Percentiles rank a stretch among this genome's conserved stretches.
These are phyloP conservation scores for Leptopilina syphax DNA, from an alignment of 2,888 invertebrate species.

Conservation along the genomic window DNA sequence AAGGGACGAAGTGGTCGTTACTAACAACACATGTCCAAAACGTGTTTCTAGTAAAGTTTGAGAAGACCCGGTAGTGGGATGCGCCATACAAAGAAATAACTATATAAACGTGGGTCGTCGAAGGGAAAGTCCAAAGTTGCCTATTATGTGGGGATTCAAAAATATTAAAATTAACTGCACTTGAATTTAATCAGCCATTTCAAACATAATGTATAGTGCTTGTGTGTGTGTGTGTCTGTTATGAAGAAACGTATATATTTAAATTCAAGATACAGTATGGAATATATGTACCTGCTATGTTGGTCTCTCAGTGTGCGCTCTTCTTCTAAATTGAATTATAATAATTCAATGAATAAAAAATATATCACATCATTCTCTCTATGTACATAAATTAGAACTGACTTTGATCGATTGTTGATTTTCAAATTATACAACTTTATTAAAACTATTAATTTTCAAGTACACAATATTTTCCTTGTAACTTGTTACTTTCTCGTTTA, in stretches of 20 bases:
- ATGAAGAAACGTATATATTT: not conserved
- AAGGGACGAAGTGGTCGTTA: conserved; percentile 58
- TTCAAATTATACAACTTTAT: conserved; percentile 2
- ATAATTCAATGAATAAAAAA: not conserved
- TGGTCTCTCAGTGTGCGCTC: not conserved
- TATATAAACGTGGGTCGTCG: conserved; percentile 14
- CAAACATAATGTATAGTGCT: too few relatives aligned
- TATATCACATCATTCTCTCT: conserved; percentile 4
- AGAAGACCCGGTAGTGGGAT: conserved; percentile 48
- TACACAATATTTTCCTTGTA: not conserved
- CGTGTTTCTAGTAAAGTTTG: conserved; percentile 56
- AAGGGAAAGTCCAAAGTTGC: conserved; percentile 45
- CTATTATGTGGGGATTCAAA: conserved; percentile 27
- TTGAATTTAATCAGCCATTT: conserved; percentile 2
- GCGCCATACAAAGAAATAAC: conserved; percentile 48
- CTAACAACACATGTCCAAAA: conserved; percentile 68
- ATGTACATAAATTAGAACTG: conserved; percentile 23
- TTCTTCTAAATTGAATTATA: not conserved
- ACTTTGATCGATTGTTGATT: conserved; percentile 32
- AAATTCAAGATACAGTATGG: not conserved
- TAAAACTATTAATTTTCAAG: not conserved
- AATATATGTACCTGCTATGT: not conserved
- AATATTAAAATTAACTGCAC: not conserved
- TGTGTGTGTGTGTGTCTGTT: not conserved
- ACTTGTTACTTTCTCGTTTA: not conserved